phyloP scores from a whole-genome alignment of 2,888 invertebrate species.

The Tetheella fluctuosa region DNA sequence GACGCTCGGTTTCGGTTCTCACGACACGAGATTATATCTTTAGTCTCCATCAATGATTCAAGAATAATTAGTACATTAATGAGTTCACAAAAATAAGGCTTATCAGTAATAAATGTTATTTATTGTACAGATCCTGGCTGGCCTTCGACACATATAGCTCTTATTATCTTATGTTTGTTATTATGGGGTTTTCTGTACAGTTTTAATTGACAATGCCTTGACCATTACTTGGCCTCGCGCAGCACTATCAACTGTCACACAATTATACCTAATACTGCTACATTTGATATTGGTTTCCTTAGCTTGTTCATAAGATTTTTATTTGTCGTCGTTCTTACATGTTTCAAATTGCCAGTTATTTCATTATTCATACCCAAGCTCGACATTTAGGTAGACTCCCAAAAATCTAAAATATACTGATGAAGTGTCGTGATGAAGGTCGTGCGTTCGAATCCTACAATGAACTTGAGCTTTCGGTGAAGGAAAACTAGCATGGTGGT shows the following conservation, averaged over 20 bases:
- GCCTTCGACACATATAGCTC: not conserved
- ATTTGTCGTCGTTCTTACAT: not conserved
- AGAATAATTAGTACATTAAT: not conserved
- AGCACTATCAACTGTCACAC: not conserved
- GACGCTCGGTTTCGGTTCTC: too few relatives aligned
- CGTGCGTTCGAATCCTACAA: too few relatives aligned
- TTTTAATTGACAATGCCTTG: not conserved
- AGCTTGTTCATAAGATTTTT: not conserved
- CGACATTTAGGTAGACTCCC: too few relatives aligned
- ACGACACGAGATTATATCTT: not conserved
- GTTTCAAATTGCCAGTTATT: too few relatives aligned
- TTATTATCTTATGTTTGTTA: not conserved
- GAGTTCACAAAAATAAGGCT: not conserved
- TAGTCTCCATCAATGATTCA: not conserved
- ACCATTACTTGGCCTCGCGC: constrained; percentile 1
- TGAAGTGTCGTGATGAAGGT: too few relatives aligned
- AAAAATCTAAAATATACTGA: too few relatives aligned
- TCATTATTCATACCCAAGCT: too few relatives aligned
- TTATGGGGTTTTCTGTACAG: not conserved
- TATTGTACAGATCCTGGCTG: not conserved
- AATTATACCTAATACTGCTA: not conserved
- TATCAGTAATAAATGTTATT: not conserved
- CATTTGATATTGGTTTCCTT: not conserved
- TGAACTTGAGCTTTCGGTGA: too few relatives aligned
- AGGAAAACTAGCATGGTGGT: too few relatives aligned